phyloP scores from a whole-genome alignment of 2,888 invertebrate species.

The Melieria omissa region DNA sequence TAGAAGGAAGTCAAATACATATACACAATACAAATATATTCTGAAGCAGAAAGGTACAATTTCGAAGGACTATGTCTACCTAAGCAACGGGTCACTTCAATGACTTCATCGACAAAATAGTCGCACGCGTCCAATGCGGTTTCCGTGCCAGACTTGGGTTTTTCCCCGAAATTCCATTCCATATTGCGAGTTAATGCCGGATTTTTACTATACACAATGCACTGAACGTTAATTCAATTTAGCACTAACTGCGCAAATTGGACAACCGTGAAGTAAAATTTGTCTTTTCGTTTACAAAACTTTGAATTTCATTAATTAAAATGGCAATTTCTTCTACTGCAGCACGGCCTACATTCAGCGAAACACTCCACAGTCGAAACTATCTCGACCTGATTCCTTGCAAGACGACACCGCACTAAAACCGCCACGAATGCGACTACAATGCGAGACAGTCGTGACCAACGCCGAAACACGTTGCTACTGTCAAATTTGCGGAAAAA shows the following conservation, averaged over 20 bases:
- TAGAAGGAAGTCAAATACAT: slow-evolving; percentile 4
- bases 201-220: background rate
- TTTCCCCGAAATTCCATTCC: slow-evolving; percentile 66
- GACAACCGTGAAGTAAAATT: background rate
- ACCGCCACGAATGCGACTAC: background rate
- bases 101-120: slow-evolving; percentile 78
- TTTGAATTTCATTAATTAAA: too few species aligned
- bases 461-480: slow-evolving; percentile 37
- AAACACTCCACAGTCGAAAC: too few species aligned
- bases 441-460: background rate
- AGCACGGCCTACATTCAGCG: too few species aligned
- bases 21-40: background rate
- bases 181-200: slow-evolving; percentile 44
- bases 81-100: slow-evolving; percentile 69
- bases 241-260: background rate
- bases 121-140: slow-evolving; percentile 76
- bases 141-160: slow-evolving; percentile 69
- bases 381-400: background rate
- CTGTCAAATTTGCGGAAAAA: slow-evolving; percentile 40
- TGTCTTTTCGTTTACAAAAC: too few species aligned
- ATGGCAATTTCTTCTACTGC: too few species aligned
- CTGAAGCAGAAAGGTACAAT: too few species aligned
- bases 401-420: background rate
- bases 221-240: background rate
- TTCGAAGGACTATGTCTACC: slow-evolving; percentile 60